Evolutionary conservation across 1,140 invertebrate species (phyloP).

Genomic region (Varroa destructor): DNA sequence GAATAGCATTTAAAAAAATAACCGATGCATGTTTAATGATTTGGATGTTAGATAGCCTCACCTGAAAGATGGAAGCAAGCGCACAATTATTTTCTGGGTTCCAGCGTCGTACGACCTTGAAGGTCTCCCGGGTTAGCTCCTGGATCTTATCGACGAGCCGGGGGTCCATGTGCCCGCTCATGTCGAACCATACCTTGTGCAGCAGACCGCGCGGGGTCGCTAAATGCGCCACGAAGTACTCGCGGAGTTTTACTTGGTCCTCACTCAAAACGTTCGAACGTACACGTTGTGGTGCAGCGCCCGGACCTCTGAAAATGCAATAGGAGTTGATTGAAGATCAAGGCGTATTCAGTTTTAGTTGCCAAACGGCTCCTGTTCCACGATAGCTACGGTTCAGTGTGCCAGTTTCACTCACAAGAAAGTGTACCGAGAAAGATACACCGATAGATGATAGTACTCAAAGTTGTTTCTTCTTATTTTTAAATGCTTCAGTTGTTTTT

Average conservation of each 20-base stretch:
- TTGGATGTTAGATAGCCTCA: neutral
- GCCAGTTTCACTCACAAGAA: too few species aligned
- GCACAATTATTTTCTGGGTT: conserved; percentile 22
- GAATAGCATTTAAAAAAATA: neutral
- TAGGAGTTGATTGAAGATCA: neutral
- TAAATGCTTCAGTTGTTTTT: too few species aligned
- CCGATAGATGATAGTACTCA: too few species aligned
- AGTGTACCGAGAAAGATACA: too few species aligned
- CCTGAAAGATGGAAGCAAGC: conserved; percentile 18
- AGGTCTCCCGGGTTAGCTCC: conserved; percentile 20
- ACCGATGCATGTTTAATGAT: neutral
- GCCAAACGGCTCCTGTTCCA: too few species aligned
- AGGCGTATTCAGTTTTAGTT: too few species aligned
- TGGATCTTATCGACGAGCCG: conserved; percentile 18
- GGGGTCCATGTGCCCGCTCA: conserved; percentile 32
- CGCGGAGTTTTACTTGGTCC: conserved; percentile 33
- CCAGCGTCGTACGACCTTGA: conserved; percentile 19
- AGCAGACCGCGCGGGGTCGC: conserved; percentile 33
- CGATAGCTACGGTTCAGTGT: too few species aligned
- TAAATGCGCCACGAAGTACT: conserved; percentile 34
- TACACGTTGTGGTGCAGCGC: conserved; percentile 17
- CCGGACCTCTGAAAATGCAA: conserved; percentile 19
- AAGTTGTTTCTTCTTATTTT: too few species aligned
- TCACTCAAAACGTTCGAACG: conserved; percentile 33
- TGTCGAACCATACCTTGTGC: conserved; percentile 35